Evolutionary conservation across 2,888 invertebrate species (phyloP).

Genomic region (Lochmaea capreae): DNA sequence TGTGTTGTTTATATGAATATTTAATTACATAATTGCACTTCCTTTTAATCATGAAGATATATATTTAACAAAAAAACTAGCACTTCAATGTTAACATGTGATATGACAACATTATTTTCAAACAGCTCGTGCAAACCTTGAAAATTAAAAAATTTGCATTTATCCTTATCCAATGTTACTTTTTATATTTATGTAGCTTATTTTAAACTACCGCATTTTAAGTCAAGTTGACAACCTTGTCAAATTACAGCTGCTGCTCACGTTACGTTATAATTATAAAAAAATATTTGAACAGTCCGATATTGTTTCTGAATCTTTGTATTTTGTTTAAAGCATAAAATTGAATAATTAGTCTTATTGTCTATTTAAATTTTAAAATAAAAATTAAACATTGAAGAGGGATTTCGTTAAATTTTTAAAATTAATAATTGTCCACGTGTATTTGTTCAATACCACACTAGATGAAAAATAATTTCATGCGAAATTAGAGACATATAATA

Average conservation of each 20-base stretch:
- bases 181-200: conserved; percentile 7
- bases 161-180: conserved; percentile 22
- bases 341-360: too few species aligned
- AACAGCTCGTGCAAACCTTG: neutral
- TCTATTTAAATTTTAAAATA: too few species aligned
- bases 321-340: too few species aligned
- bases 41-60: neutral
- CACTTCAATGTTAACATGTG: neutral
- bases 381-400: too few species aligned
- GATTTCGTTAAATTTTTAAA: too few species aligned
- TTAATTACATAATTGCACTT: neutral
- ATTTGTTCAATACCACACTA: too few species aligned
- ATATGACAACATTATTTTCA: neutral
- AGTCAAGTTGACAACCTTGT: conserved; percentile 29
- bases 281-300: too few species aligned
- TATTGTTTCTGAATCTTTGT: too few species aligned
- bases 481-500: too few species aligned
- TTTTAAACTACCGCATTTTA: conserved; percentile 16
- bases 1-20: too few species aligned
- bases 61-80: neutral
- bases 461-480: too few species aligned
- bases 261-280: neutral
- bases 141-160: conserved; percentile 4
- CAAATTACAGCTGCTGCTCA: neutral
- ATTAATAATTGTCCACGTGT: too few species aligned